Conservation (phyloP, 2,888 invertebrate species). For the Dasypogon diadema region DNA sequence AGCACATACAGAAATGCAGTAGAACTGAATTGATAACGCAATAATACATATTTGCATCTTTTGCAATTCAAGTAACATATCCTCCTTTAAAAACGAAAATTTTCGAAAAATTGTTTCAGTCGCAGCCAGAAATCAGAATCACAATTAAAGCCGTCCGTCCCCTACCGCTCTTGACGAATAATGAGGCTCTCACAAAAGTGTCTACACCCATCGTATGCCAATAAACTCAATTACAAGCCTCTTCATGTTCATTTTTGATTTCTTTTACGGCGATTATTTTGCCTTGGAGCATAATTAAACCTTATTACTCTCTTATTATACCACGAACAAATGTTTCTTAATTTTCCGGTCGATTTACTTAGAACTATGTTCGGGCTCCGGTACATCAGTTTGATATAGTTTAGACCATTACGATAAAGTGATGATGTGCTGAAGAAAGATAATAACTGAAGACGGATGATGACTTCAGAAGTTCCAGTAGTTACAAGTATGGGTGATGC, state of each 20-base stretch:
- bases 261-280: constrained; percentile 30
- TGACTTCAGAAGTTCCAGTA: constrained; percentile 45
- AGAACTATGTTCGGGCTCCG: constrained; percentile 33
- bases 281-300: constrained; percentile 53
- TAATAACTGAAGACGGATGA: constrained; percentile 40
- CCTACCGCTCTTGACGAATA: too few relatives aligned
- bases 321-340: constrained; percentile 53
- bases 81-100: too few relatives aligned
- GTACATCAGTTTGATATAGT: neutral
- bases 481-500: constrained; percentile 2
- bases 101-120: too few relatives aligned
- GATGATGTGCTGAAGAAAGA: constrained; percentile 51
- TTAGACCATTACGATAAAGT: constrained; percentile 39
- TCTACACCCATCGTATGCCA: constrained; percentile 49
- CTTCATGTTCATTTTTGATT: constrained; percentile 48
- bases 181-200: constrained; percentile 27
- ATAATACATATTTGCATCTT: too few relatives aligned
- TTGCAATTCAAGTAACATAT: too few relatives aligned
- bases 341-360: constrained; percentile 54
- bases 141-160: too few relatives aligned
- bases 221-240: constrained; percentile 52
- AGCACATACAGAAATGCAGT: too few relatives aligned
- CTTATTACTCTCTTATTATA: constrained; percentile 54
- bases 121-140: too few relatives aligned
- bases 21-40: too few relatives aligned